These are phyloP conservation scores for Leptogaster cylindrica DNA, from an alignment of 2,888 invertebrate species.

Conservation along the genomic window DNA sequence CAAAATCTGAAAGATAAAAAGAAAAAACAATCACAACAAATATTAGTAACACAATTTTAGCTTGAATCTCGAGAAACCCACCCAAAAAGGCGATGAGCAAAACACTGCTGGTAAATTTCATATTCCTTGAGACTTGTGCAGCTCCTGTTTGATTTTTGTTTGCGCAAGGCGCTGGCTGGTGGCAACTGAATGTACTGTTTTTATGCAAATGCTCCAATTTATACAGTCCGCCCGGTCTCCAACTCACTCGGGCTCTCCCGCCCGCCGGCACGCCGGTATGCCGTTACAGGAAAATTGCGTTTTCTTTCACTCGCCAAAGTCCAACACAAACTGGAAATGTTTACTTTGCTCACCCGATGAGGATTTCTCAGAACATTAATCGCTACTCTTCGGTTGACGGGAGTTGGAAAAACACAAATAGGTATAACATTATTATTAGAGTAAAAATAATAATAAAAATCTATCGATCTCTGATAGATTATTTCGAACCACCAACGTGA, in stretches of 20 bases:
- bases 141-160: neutral
- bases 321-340: neutral
- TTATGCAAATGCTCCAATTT: slow-evolving; percentile 38
- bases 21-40: neutral
- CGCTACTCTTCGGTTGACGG: neutral
- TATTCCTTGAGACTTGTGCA: neutral
- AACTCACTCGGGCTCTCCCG: neutral
- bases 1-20: slow-evolving; percentile 2
- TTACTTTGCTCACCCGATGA: slow-evolving; percentile 2
- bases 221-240: neutral
- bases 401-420: slow-evolving; percentile 3
- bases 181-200: slow-evolving; percentile 14
- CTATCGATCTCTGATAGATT: no score
- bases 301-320: slow-evolving; percentile 15
- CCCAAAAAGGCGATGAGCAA: slow-evolving; percentile 20
- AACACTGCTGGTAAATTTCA: slow-evolving; percentile 2
- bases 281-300: slow-evolving; percentile 9
- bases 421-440: neutral
- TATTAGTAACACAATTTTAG: no score
- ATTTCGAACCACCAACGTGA: no score
- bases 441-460: no score
- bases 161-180: slow-evolving; percentile 7
- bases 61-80: slow-evolving; percentile 3
- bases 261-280: neutral
- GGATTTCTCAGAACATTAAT: neutral